Base-by-base conservation (phyloP, 2,797 vertebrate genomes). In the Enteromius paludinosus region DNA sequence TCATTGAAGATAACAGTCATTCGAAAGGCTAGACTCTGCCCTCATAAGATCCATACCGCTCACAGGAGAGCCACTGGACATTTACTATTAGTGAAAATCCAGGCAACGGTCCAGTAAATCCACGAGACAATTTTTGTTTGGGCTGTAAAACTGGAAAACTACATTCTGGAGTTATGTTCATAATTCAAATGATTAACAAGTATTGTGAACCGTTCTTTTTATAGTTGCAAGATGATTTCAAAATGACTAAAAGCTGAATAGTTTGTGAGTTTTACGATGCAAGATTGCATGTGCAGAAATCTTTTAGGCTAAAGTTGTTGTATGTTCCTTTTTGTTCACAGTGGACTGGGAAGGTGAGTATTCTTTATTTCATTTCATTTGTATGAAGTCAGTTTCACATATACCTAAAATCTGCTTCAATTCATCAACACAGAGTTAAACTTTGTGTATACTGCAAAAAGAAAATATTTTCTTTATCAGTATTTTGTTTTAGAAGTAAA, bases 301-400 rank as follows among this genome's bases (percentile, higher is more conserved):
- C 17, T 14, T 62, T 43, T 76, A 62, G 38, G 54, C 74, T 76
- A 75, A 69, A 71, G 76, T 15, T 41, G 78, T 84, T 68, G 45
- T 56, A 47, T 86, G 52, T 81, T 86, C 35, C 92, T 88, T 90
- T 93, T 84, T 92, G 80, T 89, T 93, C 92, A 28, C 93, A 94
- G 92, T 92, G 92, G 93, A 94, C 88, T 94, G 94, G 93, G 91
- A 93, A 93, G 94, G 93, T 95, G 92, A 95, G 92, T 85, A 62
- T 88, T 82, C 35, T 56, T 82, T 88, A 84, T 87, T 86, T 88
- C 84, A 91, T 84, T 90, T 86, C 4, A 7, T 33, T 85, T 87
- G 69, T 86, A 82, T 91, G 83, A 89, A 82, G 61, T 80, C 78
- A 77, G 75, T 82, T 45, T 83, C 54, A 56, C 45, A 64, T 75